Evolutionary conservation across 2,797 vertebrate genomes (phyloP), one percentile per base, ranked within the genome.

Genomic region (Platyrinchus mystaceus): DNA sequence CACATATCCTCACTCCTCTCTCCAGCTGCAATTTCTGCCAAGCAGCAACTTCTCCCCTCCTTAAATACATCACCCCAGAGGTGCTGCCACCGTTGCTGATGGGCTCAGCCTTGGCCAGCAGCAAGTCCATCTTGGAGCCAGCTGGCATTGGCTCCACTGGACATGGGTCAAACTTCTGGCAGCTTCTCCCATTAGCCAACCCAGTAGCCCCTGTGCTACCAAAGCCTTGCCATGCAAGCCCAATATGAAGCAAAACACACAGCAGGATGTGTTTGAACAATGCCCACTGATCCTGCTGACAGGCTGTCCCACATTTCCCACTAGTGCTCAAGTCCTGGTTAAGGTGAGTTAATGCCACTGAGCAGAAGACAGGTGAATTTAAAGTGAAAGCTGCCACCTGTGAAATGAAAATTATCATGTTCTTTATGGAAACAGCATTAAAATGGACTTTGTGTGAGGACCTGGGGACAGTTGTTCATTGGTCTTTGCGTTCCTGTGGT

Each of bases 231-330:
- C 39, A n/a, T 3, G 10, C 34, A 66, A 58, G 39, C 41, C 22
- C 60, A 69, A 17, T 15, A 18, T 32, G 60, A 41, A 90, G 62
- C 16, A 89, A 82, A 93, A 21, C 47, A 14, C 0, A 0, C 16
- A 60, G 50, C 17, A 46, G 23, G 41, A 7, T 30, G 32, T 30
- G 14, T 81, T 9, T 68, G 26, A 71, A 3, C 43, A 60, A 4
- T 12, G 9, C 32, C 58, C 47, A 56, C 14, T 30, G 67, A 58
- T 63, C 56, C 49, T 58, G 50, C 34, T 58, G 59, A 78, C 37
- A 1, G 0, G 13, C 28, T 34, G 23, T 14, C 13, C 21, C 19
- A 19, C 10, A 0, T 14, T 24, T 60, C 36, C 80, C 28, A 27
- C 59, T 58, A 9, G 0, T 43, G 55, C 36, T 81, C 13, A 69